Percentiles rank a stretch among this genome's conserved stretches.
phyloP scores from a whole-genome alignment of 2,113 vertebrate species.

The Oryctolagus cuniculus region mOryCun1.1 NC_091445.1:15336001-15336500 shows the following conservation, averaged over 20 bases:
- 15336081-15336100: constrained; percentile 66
- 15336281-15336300: background rate
- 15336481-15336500: background rate
- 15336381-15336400: constrained; percentile 30
- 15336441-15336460: background rate
- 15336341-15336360: background rate
- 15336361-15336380: background rate
- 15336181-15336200: constrained; percentile 73
- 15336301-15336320: background rate
- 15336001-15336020: constrained; percentile 87
- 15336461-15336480: constrained; percentile 30
- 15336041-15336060: constrained; percentile 64
- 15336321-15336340: background rate
- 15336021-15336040: constrained; percentile 89
- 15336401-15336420: background rate
- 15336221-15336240: constrained; percentile 69
- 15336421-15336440: background rate
- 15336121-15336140: constrained; percentile 84
- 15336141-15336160: constrained; percentile 72
- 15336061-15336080: constrained; percentile 75
- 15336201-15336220: constrained; percentile 57
- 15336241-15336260: constrained; percentile 52
- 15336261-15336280: constrained; percentile 53
- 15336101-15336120: constrained; percentile 76
- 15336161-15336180: constrained; percentile 67